Evolutionary conservation across 2,888 invertebrate genomes (phyloP).

Genomic region (Endomychus coccineus): DNA sequence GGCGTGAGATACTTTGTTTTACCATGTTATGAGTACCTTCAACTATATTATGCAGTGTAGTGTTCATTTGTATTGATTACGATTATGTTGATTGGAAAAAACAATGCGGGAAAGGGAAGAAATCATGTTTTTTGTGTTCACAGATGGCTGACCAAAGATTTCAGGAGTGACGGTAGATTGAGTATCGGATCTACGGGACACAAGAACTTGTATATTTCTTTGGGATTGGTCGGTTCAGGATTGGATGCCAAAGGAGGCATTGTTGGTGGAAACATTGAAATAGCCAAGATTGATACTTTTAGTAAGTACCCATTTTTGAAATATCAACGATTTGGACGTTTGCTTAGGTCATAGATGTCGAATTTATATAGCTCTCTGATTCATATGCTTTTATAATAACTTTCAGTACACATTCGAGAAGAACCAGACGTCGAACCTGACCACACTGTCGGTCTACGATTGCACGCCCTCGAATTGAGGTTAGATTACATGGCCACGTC

Average conservation of each 20-base stretch:
- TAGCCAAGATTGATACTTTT: constrained; percentile 81
- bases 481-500: constrained; percentile 99
- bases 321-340: too few relatives aligned
- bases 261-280: constrained; percentile 91
- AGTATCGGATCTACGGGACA: constrained; percentile 92
- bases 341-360: background rate
- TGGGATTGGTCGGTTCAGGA: constrained; percentile 82
- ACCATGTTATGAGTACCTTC: too few relatives aligned
- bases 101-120: too few relatives aligned
- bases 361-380: constrained; percentile 8
- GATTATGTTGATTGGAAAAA: too few relatives aligned
- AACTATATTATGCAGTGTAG: too few relatives aligned
- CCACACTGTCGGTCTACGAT: constrained; percentile 73
- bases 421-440: constrained; percentile 85
- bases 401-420: constrained; percentile 76
- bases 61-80: too few relatives aligned
- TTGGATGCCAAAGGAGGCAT: constrained; percentile 96
- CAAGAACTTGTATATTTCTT: constrained; percentile 84
- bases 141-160: constrained; percentile 88
- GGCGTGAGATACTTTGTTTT: too few relatives aligned
- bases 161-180: constrained; percentile 83
- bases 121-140: constrained; percentile 14
- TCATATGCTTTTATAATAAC: too few relatives aligned
- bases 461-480: constrained; percentile 81
- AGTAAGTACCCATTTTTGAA: too few relatives aligned